These are phyloP conservation scores for Alloscopus bannaensis DNA, from an alignment of 2,888 invertebrate genomes.

Conservation along the genomic window DNA sequence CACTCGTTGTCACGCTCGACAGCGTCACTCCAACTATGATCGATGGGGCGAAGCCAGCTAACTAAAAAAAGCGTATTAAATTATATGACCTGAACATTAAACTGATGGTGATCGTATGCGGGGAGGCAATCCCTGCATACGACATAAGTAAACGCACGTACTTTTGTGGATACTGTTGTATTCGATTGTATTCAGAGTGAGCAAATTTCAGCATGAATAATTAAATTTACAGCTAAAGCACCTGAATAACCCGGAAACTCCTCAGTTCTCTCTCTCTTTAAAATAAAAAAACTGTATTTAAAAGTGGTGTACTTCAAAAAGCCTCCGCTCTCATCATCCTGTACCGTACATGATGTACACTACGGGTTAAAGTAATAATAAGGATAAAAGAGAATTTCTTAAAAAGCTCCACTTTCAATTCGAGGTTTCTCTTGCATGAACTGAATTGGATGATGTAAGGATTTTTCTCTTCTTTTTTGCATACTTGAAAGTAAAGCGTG, in stretches of 20 bases:
- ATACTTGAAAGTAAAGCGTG: constrained; percentile 6
- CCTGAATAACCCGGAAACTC: constrained; percentile 27
- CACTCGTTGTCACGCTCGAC: too few relatives aligned
- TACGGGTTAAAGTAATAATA: too few relatives aligned
- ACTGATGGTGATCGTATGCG: too few relatives aligned
- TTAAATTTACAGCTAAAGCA: constrained; percentile 30
- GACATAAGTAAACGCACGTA: too few relatives aligned
- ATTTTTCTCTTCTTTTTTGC: constrained; percentile 15
- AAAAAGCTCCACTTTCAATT: constrained; percentile 31
- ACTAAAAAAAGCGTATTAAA: too few relatives aligned
- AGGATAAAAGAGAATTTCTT: constrained; percentile 3
- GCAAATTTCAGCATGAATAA: constrained; percentile 22
- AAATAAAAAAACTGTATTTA: constrained; percentile 3
- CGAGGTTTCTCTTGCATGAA: constrained; percentile 37
- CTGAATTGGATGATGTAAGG: constrained; percentile 42
- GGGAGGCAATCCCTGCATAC: too few relatives aligned
- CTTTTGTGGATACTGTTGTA: too few relatives aligned
- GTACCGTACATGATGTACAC: too few relatives aligned
- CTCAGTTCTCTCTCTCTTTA: constrained; percentile 13
- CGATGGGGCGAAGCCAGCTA: background rate
- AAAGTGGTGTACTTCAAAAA: constrained; percentile 13
- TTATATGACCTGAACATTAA: too few relatives aligned
- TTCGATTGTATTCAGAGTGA: background rate
- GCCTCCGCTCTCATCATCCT: background rate
- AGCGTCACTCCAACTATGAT: constrained; percentile 1